phyloP scores from a whole-genome alignment of 2,888 invertebrate species.

The Aphidoletes aphidimyza region DNA sequence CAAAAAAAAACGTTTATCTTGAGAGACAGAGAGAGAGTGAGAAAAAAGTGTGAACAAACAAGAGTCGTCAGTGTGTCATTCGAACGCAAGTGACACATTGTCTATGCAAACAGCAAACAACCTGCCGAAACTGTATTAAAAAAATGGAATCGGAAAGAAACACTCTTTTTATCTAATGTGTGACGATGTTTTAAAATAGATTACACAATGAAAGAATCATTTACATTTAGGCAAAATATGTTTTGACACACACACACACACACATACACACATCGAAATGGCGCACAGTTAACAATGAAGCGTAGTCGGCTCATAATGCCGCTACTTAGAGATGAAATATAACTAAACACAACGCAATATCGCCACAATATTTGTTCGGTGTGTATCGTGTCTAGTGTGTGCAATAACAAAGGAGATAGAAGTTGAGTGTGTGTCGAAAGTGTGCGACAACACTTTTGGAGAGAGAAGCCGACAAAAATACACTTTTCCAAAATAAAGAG shows the following conservation, averaged over 20 bases:
- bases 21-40: background rate
- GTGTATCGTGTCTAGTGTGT: too few relatives aligned
- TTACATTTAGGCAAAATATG: constrained; percentile 13
- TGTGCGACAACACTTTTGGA: too few relatives aligned
- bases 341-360: too few relatives aligned
- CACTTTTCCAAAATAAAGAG: too few relatives aligned
- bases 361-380: too few relatives aligned
- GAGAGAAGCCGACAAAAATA: too few relatives aligned
- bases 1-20: background rate
- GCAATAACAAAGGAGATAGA: too few relatives aligned
- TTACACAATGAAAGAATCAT: constrained; percentile 15
- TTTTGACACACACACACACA: too few relatives aligned
- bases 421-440: too few relatives aligned
- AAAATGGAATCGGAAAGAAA: background rate
- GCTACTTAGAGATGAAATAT: background rate
- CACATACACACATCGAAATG: background rate
- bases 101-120: constrained; percentile 18
- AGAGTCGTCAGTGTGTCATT: constrained; percentile 14
- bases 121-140: background rate
- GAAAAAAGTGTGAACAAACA: constrained; percentile 39
- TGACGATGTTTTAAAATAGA: too few relatives aligned
- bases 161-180: too few relatives aligned
- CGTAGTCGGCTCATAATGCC: background rate
- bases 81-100: constrained; percentile 12
- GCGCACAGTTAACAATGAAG: constrained; percentile 6